Conservation (phyloP, 1,140 invertebrate species). For the Hesperophylax magnus region DNA sequence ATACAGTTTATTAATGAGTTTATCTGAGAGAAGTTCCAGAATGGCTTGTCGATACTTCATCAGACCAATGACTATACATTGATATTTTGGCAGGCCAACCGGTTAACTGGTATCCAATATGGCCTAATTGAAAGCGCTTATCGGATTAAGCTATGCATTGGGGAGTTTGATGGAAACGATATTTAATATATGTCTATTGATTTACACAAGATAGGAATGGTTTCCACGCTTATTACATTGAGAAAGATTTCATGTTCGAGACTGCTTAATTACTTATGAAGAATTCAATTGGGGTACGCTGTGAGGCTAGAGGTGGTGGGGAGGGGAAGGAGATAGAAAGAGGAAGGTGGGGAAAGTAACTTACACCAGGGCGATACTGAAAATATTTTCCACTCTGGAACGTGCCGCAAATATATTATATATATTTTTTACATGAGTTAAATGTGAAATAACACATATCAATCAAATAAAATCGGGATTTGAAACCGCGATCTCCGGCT, state of each 20-base stretch:
- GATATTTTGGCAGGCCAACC: neutral
- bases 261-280: no score
- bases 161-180: conserved; percentile 10
- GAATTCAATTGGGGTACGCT: no score
- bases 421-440: no score
- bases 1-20: neutral
- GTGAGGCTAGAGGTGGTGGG: no score
- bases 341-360: no score
- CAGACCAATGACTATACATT: neutral
- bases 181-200: neutral
- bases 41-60: neutral
- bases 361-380: no score
- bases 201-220: neutral
- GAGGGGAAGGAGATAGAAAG: no score
- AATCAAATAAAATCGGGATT: no score
- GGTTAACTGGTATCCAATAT: conserved; percentile 21
- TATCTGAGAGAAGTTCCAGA: neutral
- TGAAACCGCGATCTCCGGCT: no score
- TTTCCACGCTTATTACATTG: neutral
- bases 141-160: conserved; percentile 22
- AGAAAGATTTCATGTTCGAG: neutral
- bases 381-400: no score
- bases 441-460: no score
- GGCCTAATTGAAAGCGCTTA: conserved; percentile 37
- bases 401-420: no score